Conservation (phyloP, 2,888 invertebrate species). For the Nomada lathburiana region DNA sequence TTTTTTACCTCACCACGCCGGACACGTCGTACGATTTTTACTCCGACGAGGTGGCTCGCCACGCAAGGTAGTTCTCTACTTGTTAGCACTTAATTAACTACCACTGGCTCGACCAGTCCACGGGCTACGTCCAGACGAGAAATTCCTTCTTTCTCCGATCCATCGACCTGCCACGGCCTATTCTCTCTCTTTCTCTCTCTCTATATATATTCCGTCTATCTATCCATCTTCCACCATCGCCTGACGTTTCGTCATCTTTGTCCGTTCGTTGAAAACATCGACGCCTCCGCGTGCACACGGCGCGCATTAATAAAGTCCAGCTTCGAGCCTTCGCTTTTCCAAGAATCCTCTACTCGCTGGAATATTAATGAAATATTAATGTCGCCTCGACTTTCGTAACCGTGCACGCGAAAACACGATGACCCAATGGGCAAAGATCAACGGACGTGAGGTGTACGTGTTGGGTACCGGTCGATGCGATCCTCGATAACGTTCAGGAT, state of each 20-base stretch:
- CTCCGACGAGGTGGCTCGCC: slow-evolving; percentile 64
- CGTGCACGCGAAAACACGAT: slow-evolving; percentile 62
- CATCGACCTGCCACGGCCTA: slow-evolving; percentile 14
- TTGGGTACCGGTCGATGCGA: not conserved
- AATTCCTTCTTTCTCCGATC: slow-evolving; percentile 62
- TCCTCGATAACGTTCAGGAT: too few relatives aligned
- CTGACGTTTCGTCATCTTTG: not conserved
- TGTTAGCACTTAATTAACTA: slow-evolving; percentile 83
- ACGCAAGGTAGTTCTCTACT: slow-evolving; percentile 76
- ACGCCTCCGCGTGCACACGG: slow-evolving; percentile 50
- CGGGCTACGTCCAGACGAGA: slow-evolving; percentile 72
- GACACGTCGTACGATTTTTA: slow-evolving; percentile 64
- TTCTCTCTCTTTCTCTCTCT: not conserved
- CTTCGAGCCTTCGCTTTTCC: slow-evolving; percentile 59
- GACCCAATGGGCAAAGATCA: slow-evolving; percentile 44
- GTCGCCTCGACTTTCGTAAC: slow-evolving; percentile 65
- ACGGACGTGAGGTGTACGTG: slow-evolving; percentile 5
- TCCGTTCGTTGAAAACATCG: slow-evolving; percentile 41
- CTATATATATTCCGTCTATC: too few relatives aligned
- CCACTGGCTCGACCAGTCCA: slow-evolving; percentile 72
- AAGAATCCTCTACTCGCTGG: slow-evolving; percentile 56
- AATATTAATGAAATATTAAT: slow-evolving; percentile 74
- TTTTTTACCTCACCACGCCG: slow-evolving; percentile 8
- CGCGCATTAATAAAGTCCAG: slow-evolving; percentile 62
- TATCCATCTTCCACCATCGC: not conserved